Percentiles rank a stretch among this genome's conserved stretches.
phyloP scores from a whole-genome alignment of 2,888 invertebrate species.

The Lithophane socia region DNA sequence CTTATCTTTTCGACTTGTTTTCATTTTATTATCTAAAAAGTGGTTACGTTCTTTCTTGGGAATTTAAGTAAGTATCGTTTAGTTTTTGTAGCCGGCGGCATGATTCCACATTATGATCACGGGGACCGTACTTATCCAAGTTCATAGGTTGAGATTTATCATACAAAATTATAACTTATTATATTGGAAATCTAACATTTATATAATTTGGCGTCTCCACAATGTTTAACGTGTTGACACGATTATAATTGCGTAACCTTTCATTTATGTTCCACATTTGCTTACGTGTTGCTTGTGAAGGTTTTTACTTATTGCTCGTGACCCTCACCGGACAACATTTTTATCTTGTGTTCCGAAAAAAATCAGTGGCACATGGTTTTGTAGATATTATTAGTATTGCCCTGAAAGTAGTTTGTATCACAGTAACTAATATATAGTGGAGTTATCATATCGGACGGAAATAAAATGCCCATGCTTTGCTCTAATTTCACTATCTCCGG shows the following conservation, averaged over 20 bases:
- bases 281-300: slow-evolving; percentile 90
- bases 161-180: slow-evolving; percentile 15
- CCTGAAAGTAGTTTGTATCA: slow-evolving; percentile 43
- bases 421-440: slow-evolving; percentile 33
- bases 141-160: slow-evolving; percentile 35
- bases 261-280: slow-evolving; percentile 87
- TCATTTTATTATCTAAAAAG: slow-evolving; percentile 73
- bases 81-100: slow-evolving; percentile 78
- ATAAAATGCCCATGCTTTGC: slow-evolving; percentile 49
- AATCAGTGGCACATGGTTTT: slow-evolving; percentile 75
- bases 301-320: slow-evolving; percentile 86
- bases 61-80: slow-evolving; percentile 83
- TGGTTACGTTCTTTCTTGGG: slow-evolving; percentile 76
- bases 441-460: slow-evolving; percentile 50
- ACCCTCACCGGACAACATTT: slow-evolving; percentile 78
- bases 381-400: slow-evolving; percentile 51
- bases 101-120: slow-evolving; percentile 80
- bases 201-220: slow-evolving; percentile 32
- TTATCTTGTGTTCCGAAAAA: slow-evolving; percentile 71
- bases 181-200: slow-evolving; percentile 17
- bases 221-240: slow-evolving; percentile 74
- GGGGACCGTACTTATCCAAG: slow-evolving; percentile 67
- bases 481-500: slow-evolving; percentile 47
- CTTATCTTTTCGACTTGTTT: slow-evolving; percentile 75
- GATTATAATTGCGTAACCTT: slow-evolving; percentile 89